These are phyloP conservation scores for Epinephelus awoara DNA, from an alignment of 2,797 vertebrate genomes.

Conservation along the genomic window DNA sequence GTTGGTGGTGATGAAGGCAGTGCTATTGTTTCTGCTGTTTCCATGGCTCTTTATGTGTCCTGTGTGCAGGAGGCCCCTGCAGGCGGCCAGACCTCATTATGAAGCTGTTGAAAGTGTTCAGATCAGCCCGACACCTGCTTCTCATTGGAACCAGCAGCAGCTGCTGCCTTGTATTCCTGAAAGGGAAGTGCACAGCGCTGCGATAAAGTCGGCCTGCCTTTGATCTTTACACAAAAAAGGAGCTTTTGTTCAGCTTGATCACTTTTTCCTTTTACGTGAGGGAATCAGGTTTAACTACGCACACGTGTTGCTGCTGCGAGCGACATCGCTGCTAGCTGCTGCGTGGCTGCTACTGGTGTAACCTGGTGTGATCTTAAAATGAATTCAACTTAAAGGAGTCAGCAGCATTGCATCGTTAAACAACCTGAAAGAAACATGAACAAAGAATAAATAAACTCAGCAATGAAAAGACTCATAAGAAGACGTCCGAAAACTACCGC, in stretches of 20 bases:
- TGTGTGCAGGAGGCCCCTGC: conserved; percentile 61
- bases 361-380: not conserved
- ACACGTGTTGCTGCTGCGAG: conserved; percentile 39
- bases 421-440: too few species aligned
- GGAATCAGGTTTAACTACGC: conserved; percentile 23
- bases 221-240: conserved; percentile 76
- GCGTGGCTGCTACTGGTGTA: conserved; percentile 14
- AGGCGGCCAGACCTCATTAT: conserved; percentile 77
- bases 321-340: conserved; percentile 7
- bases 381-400: not conserved
- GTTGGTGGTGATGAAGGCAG: conserved; percentile 28
- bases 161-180: conserved; percentile 52
- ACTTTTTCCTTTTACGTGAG: conserved; percentile 59
- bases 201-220: conserved; percentile 64
- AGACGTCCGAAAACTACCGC: too few species aligned
- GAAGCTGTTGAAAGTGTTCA: conserved; percentile 56
- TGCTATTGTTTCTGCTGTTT: conserved; percentile 50
- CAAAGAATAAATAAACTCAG: too few species aligned
- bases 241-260: conserved; percentile 61
- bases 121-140: conserved; percentile 79
- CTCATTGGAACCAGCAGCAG: conserved; percentile 74
- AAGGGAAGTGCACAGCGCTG: conserved; percentile 50
- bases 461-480: too few species aligned
- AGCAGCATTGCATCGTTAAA: not conserved
- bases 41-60: conserved; percentile 62